phyloP scores from a whole-genome alignment of 2,797 vertebrate genomes.

The Mus minutoides region DNA sequence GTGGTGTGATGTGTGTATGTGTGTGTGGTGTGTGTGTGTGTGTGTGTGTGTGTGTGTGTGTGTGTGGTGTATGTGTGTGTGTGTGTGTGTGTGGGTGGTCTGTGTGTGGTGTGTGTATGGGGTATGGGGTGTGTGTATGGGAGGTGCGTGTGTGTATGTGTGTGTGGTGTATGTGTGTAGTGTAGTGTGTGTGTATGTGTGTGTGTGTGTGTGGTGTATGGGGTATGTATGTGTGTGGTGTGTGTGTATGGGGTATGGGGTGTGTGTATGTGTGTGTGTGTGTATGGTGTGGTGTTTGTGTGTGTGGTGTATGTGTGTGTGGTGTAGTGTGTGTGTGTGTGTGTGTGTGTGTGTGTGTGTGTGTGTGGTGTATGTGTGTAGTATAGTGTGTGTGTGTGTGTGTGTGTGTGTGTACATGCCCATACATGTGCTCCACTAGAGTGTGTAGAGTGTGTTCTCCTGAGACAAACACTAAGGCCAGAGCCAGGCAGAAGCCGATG shows the following conservation, averaged over 20 bases:
- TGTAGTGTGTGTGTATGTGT: background rate
- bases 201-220: background rate
- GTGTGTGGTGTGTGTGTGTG: background rate
- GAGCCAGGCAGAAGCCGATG: background rate
- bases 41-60: background rate
- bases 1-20: too few relatives aligned
- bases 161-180: background rate
- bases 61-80: too few relatives aligned
- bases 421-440: fast-evolving
- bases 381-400: background rate
- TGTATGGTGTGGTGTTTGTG: background rate
- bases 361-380: background rate
- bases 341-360: too few relatives aligned
- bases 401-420: background rate
- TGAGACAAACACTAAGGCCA: background rate
- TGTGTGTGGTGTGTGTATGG: too few relatives aligned
- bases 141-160: background rate
- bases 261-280: background rate
- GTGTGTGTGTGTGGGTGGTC: too few relatives aligned
- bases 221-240: background rate
- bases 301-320: background rate
- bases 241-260: background rate
- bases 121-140: too few relatives aligned
- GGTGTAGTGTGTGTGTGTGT: background rate
- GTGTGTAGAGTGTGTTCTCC: background rate